Percentiles rank a stretch among this genome's conserved stretches.
phyloP scores from a whole-genome alignment of 2,113 vertebrate species.

The Urocolius indicus region DNA sequence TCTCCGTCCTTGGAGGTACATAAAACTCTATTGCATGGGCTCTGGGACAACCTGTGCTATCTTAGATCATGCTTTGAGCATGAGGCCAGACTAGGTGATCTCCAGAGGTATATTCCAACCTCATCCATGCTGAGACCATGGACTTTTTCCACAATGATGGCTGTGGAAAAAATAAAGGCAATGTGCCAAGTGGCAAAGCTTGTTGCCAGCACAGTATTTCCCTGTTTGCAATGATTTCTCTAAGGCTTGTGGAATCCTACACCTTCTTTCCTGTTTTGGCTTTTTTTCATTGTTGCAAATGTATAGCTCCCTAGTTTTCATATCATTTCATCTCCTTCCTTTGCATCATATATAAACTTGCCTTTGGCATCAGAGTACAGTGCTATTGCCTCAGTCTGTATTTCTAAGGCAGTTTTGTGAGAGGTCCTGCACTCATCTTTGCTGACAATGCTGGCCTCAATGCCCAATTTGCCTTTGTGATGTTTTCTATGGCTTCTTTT shows the following conservation, averaged over 20 bases:
- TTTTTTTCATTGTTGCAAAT: conserved; percentile 10
- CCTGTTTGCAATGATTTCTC: neutral
- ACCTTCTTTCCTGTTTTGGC: neutral
- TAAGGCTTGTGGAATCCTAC: neutral
- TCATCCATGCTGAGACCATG: neutral
- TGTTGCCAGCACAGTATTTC: neutral
- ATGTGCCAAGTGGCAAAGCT: neutral
- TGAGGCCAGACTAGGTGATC: accelerated
- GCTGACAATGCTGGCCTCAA: neutral
- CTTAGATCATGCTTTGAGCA: neutral
- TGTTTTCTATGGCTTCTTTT: neutral
- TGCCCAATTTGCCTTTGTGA: neutral
- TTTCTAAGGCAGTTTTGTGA: conserved; percentile 4
- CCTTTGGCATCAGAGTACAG: neutral
- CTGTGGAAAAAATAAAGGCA: neutral
- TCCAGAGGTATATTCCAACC: neutral
- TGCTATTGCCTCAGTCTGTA: neutral
- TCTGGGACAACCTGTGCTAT: neutral
- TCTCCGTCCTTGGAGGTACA: neutral
- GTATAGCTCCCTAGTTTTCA: neutral
- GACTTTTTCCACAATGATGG: neutral
- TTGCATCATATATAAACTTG: neutral
- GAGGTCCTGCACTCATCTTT: neutral
- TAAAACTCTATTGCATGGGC: neutral
- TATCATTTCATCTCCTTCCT: neutral